Conservation (phyloP, 2,797 vertebrate species). For the Cossypha niveicapilla region DNA sequence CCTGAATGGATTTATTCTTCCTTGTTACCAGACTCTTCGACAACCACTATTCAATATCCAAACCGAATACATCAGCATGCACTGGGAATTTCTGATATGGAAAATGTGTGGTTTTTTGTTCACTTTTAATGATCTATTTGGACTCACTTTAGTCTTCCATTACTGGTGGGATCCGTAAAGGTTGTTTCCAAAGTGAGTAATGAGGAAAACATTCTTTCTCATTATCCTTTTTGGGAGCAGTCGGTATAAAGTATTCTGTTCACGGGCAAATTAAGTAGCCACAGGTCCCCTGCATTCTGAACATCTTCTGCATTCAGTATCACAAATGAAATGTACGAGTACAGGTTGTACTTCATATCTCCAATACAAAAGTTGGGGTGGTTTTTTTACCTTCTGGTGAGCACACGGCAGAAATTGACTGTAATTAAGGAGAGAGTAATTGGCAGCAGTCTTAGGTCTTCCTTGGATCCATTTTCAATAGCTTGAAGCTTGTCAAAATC, state of each 20-base stretch:
- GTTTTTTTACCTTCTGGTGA: background rate
- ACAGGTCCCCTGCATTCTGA: background rate
- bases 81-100: background rate
- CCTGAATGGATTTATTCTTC: background rate
- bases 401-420: background rate
- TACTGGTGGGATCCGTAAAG: background rate
- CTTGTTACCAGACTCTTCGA: background rate
- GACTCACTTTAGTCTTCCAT: background rate
- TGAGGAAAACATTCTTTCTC: background rate
- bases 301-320: background rate
- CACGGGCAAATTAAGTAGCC: background rate
- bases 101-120: background rate
- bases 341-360: conserved; percentile 8
- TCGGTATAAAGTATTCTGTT: background rate
- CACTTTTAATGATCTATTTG: background rate
- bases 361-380: background rate
- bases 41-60: background rate
- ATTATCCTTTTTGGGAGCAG: background rate
- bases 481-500: conserved; percentile 13
- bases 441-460: background rate
- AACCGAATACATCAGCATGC: background rate
- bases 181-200: background rate
- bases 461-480: conserved; percentile 20
- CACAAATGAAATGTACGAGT: background rate
- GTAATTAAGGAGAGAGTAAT: conserved; percentile 5